Conservation (phyloP, 1,140 invertebrate species). For the Pachyrhynchus sulphureomaculatus region DNA sequence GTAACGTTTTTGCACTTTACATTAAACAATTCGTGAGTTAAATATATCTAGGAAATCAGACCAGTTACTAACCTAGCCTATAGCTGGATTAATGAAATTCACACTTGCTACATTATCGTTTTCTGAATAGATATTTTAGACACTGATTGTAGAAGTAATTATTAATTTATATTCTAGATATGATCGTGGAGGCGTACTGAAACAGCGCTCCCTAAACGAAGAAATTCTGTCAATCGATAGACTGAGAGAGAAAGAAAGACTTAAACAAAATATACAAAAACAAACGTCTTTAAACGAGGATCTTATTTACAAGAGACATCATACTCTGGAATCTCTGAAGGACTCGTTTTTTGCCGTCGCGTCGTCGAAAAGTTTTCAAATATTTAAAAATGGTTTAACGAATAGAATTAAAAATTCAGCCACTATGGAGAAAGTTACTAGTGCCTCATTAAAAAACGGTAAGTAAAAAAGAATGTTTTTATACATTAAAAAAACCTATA, state of each 20-base stretch:
- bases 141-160: too few species aligned
- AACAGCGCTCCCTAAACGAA: conserved; percentile 87
- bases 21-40: too few species aligned
- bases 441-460: conserved; percentile 53
- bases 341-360: conserved; percentile 72
- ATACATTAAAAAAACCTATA: too few species aligned
- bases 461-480: neutral
- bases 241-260: conserved; percentile 76
- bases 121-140: too few species aligned
- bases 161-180: conserved; percentile 11
- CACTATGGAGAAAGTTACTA: conserved; percentile 77
- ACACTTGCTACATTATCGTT: too few species aligned
- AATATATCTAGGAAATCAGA: too few species aligned
- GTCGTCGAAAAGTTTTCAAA: conserved; percentile 76
- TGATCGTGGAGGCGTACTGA: conserved; percentile 65
- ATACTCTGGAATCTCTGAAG: conserved; percentile 69
- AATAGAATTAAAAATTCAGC: conserved; percentile 78
- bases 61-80: too few species aligned
- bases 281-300: conserved; percentile 87
- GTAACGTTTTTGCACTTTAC: too few species aligned
- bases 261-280: conserved; percentile 84
- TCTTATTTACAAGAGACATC: conserved; percentile 70
- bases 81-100: too few species aligned
- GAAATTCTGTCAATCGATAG: conserved; percentile 83
- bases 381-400: conserved; percentile 73